Evolutionary conservation across 2,113 vertebrate genomes (phyloP).

Genomic region (Nibea coibor): DNA sequence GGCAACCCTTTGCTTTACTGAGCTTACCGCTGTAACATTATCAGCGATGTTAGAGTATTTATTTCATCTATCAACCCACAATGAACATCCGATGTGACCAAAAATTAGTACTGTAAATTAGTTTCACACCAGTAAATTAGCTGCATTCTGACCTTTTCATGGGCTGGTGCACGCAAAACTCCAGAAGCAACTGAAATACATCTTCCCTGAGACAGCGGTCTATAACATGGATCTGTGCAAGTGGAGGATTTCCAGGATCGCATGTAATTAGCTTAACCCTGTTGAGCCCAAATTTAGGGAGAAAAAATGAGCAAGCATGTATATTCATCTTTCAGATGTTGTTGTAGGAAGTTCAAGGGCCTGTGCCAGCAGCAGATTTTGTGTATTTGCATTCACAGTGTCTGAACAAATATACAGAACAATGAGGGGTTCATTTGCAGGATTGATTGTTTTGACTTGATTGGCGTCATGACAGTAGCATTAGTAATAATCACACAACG

Average conservation of each 20-base stretch:
- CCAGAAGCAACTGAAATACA: slow-evolving; percentile 33
- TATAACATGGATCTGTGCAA: slow-evolving; percentile 32
- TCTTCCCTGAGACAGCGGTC: slow-evolving; percentile 28
- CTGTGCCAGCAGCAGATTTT: no score
- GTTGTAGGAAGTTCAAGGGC: no score
- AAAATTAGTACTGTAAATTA: slow-evolving; percentile 67
- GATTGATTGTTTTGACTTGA: no score
- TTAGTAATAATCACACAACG: no score
- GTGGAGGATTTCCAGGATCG: slow-evolving; percentile 34
- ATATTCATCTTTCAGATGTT: no score
- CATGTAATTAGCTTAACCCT: slow-evolving; percentile 36
- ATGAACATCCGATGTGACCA: slow-evolving; percentile 52
- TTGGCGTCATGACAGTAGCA: no score
- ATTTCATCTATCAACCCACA: slow-evolving; percentile 51
- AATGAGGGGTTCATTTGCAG: no score
- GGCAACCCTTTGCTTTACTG: slow-evolving; percentile 39
- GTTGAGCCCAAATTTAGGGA: no score
- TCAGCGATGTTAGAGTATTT: slow-evolving; percentile 38
- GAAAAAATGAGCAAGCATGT: no score
- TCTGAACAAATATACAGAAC: no score
- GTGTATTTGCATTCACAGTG: no score
- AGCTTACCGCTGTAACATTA: slow-evolving; percentile 31
- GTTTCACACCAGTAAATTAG: slow-evolving; percentile 57
- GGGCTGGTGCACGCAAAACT: slow-evolving; percentile 31
- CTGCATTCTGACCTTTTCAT: slow-evolving; percentile 60